Evolutionary conservation across 2,797 vertebrate species (phyloP), one percentile per base, ranked within the genome.

Genomic region (Siniperca undulata): DNA sequence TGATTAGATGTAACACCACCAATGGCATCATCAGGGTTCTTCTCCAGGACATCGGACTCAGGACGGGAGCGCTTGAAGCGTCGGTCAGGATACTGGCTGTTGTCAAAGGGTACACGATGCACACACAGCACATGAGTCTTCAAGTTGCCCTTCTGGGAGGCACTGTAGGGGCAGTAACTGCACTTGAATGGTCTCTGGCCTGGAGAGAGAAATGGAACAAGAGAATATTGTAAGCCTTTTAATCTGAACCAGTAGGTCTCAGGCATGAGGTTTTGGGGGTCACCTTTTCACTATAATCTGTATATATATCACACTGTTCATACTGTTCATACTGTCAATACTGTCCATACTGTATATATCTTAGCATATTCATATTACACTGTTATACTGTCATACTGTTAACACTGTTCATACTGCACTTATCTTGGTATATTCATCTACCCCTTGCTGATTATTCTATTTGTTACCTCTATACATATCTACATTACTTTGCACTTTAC

Each of bases 21-120:
- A 0, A 77, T 17, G 78, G n/a, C 85, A 3, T 97, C 96, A 66
- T 97, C 96, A 0, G 85, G 77, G 91, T 68, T 95, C 76, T 95
- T 85, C 36, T 88, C 96, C 2, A 91, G 81, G 44, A 92, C 79
- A 48, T 98, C 96, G 0, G 92, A 93, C 88, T 98, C 97, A 0
- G 96, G 87, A 42, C 96, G 95, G 88, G 97, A 97, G 84, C 97
- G 97, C 83, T 98, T 99, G 95, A 99, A 99, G 89, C 97, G 96
- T 36, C 97, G 96, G 90, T 99, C 97, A 0, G 98, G 97, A 75
- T 98, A 98, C 94, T 96, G 97, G 93, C 96, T 98, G 96, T 98
- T 99, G 96, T 99, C 97, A n/a, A 98, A 99, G 92, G 98, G 97
- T 97, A 97, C 97, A 81, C 97, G 97, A 93, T 99, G 98, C 81